phyloP scores from a whole-genome alignment of 92 coral and sea anemone species.

The Heteractis magnifica region DNA sequence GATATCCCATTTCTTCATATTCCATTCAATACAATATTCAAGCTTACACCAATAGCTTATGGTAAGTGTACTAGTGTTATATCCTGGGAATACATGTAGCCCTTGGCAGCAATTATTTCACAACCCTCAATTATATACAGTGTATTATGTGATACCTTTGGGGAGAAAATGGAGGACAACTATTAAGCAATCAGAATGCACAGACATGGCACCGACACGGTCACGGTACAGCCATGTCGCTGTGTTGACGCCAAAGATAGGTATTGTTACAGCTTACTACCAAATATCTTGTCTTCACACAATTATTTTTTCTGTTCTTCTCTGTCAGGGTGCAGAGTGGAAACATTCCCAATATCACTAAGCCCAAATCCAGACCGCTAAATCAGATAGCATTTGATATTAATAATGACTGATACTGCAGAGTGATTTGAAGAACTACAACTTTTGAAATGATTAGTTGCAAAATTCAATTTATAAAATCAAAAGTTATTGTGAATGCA shows the following conservation, averaged over 20 bases:
- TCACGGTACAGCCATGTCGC: background rate
- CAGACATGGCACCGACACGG: background rate
- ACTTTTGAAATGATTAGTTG: too few species aligned
- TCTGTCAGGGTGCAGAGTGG: constrained; percentile 76
- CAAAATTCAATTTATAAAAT: too few species aligned
- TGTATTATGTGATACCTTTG: background rate
- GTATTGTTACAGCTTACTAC: background rate
- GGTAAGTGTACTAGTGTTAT: constrained; percentile 57
- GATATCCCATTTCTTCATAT: constrained; percentile 77
- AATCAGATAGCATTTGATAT: background rate
- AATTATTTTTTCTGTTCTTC: background rate
- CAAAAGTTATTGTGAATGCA: too few species aligned
- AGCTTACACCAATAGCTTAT: constrained; percentile 95
- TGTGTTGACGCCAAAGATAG: background rate
- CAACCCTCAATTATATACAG: background rate
- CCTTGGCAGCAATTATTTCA: too few species aligned
- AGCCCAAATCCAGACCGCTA: background rate
- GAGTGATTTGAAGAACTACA: too few species aligned
- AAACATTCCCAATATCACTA: constrained; percentile 43
- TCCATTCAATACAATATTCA: constrained; percentile 94
- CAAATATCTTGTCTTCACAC: background rate
- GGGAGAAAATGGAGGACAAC: background rate
- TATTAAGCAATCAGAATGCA: background rate
- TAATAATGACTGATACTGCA: background rate
- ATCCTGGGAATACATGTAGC: too few species aligned